Conservation (phyloP, 1,140 invertebrate genomes). For the Cardiocondyla obscurior region DNA sequence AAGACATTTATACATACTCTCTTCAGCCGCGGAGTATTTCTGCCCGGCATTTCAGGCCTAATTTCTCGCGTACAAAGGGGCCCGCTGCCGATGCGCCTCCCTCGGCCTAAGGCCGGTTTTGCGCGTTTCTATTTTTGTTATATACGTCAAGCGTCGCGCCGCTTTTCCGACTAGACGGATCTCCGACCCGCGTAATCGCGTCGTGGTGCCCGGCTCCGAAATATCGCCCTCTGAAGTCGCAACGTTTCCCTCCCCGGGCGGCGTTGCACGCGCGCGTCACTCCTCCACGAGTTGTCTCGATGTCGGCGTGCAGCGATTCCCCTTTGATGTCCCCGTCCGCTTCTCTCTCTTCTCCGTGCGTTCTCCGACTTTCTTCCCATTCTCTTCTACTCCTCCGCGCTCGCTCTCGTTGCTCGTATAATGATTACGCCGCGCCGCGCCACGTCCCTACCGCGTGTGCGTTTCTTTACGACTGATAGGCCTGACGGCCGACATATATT, state of each 20-base stretch:
- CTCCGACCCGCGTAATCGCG: constrained; percentile 35
- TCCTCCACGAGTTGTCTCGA: constrained; percentile 31
- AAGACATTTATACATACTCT: constrained; percentile 51
- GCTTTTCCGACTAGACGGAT: constrained; percentile 51
- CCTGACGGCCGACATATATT: constrained; percentile 45
- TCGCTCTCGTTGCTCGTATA: constrained; percentile 32
- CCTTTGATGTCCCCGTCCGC: constrained; percentile 57
- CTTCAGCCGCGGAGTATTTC: constrained; percentile 67
- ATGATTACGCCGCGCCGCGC: constrained; percentile 58
- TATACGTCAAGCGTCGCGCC: constrained; percentile 30
- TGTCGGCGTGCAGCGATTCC: background rate
- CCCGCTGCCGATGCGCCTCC: constrained; percentile 22
- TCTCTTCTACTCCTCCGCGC: constrained; percentile 24
- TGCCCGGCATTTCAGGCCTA: constrained; percentile 77
- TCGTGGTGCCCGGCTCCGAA: constrained; percentile 36
- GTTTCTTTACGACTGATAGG: constrained; percentile 63
- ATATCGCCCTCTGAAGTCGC: constrained; percentile 55
- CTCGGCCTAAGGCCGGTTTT: constrained; percentile 60
- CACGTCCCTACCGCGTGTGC: background rate
- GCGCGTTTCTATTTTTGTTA: constrained; percentile 53
- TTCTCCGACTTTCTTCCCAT: constrained; percentile 33
- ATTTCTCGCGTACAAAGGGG: constrained; percentile 75
- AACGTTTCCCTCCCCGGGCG: constrained; percentile 32
- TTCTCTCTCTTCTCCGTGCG: constrained; percentile 31
- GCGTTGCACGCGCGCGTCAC: constrained; percentile 31